Base-by-base conservation (phyloP, 2,113 vertebrate species). In the Papio anubis region DNA sequence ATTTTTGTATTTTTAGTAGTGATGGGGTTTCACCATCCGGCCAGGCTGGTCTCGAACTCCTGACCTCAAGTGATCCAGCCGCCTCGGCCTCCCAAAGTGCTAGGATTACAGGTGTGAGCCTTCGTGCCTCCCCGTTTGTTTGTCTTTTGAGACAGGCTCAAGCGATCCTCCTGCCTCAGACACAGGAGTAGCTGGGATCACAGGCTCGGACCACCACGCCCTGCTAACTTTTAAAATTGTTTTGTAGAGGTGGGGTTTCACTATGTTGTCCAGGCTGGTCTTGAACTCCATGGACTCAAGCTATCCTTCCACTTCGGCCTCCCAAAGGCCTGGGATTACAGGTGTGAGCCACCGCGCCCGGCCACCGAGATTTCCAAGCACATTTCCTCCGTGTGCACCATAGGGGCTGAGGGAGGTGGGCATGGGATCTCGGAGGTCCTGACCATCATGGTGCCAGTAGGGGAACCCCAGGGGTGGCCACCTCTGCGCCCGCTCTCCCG, bases 331-430 rank as follows among this genome's bases (percentile, higher is more conserved):
- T 43, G 12, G 72, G 72, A 43, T 75, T 43, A 43, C 72, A 72
- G 18, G n/a, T 8, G n/a, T 14, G 21, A 75, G 38, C 11, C 72
- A 75, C 72, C 23, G 2, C 10, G 11, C 11, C 38, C 1, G 11
- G 38, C 21, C 10, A 1, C 17, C 0, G 27, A 1, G 6, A 18
- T 75, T 66, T 59, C 57, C 23, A 27, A 1, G 23, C 6, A 4
- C 0, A 32, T 57, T 17, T 57, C 48, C n/a, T 0, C 2, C 40
- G 1, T 17, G 55, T 0, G 7, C 43, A 3, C 21, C 2, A 14
- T 8, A 1, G 27, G 30, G 48, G 38, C 25, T 2, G 12, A 23
- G 55, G 45, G 18, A 81, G 40, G 30, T 5, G 7, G 10, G 25
- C 43, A 13, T 27, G 57, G 20, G 43, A 20, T 50, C 32, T 64